Percentiles rank a stretch among this genome's conserved stretches.
phyloP scores from a whole-genome alignment of 2,113 vertebrate species.

The Bucco capensis region DNA sequence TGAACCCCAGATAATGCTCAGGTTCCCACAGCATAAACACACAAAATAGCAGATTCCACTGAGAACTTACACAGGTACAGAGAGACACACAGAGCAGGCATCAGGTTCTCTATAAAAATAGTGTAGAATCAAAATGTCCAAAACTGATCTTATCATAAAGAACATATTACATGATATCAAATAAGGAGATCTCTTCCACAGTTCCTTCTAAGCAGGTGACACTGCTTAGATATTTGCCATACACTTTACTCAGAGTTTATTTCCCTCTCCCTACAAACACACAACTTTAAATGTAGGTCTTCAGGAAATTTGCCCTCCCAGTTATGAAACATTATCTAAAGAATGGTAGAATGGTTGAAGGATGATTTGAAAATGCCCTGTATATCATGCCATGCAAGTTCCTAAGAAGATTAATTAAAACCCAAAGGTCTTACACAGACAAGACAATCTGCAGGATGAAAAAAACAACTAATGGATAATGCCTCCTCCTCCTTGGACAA shows the following conservation, averaged over 20 bases:
- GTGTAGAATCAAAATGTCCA: not conserved
- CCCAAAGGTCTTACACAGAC: not conserved
- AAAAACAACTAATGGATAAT: not conserved
- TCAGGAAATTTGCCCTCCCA: not conserved
- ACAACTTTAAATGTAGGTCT: not conserved
- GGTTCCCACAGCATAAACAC: not conserved
- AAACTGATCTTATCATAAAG: not conserved
- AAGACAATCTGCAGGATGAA: not conserved
- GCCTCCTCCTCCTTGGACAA: not conserved
- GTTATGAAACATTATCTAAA: not conserved
- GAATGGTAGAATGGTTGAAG: not conserved
- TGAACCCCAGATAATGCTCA: not conserved
- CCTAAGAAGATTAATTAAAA: not conserved
- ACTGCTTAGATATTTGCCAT: not conserved
- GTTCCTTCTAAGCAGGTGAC: not conserved
- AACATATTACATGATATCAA: not conserved
- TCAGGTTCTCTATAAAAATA: not conserved
- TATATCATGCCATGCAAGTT: not conserved
- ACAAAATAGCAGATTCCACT: rapidly evolving
- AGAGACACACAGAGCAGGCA: not conserved
- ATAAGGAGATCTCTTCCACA: not conserved
- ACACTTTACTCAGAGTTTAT: not conserved
- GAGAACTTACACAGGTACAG: rapidly evolving
- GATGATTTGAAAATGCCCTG: not conserved
- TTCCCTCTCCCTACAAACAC: not conserved